phyloP scores from a whole-genome alignment of 2,113 vertebrate species.

The Cervus canadensis region DNA sequence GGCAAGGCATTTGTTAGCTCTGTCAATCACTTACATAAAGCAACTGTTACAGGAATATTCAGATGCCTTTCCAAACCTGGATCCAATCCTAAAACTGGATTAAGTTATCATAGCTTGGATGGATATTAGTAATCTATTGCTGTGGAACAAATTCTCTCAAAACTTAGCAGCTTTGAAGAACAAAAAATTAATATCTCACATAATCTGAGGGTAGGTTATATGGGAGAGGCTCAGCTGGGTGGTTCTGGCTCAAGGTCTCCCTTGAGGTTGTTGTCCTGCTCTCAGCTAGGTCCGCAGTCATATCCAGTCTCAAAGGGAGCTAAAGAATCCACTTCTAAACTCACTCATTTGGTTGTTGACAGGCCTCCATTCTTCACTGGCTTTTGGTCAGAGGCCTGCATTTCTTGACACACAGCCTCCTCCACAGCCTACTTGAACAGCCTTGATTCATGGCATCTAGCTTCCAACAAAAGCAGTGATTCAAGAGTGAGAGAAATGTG shows the following conservation, averaged over 20 bases:
- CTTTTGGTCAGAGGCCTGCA: not conserved
- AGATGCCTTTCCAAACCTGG: not conserved
- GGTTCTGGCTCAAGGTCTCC: not conserved
- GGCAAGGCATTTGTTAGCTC: constrained; percentile 18
- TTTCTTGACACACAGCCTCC: not conserved
- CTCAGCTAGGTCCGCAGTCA: not conserved
- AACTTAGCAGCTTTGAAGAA: not conserved
- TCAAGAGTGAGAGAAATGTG: not conserved
- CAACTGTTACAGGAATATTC: not conserved
- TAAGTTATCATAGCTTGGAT: not conserved
- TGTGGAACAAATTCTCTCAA: not conserved
- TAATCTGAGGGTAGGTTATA: not conserved
- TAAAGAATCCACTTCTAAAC: not conserved
- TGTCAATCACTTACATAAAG: not conserved
- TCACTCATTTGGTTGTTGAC: not conserved
- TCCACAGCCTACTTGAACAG: not conserved
- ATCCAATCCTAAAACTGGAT: not conserved
- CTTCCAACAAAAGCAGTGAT: not conserved
- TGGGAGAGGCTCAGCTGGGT: not conserved
- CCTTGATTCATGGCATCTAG: not conserved
- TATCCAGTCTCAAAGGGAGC: not conserved
- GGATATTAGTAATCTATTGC: not conserved
- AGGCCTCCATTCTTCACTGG: not conserved
- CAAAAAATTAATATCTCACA: not conserved
- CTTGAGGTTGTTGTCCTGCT: not conserved